Conservation (phyloP, 2,113 vertebrate genomes). For the Naja naja region DNA sequence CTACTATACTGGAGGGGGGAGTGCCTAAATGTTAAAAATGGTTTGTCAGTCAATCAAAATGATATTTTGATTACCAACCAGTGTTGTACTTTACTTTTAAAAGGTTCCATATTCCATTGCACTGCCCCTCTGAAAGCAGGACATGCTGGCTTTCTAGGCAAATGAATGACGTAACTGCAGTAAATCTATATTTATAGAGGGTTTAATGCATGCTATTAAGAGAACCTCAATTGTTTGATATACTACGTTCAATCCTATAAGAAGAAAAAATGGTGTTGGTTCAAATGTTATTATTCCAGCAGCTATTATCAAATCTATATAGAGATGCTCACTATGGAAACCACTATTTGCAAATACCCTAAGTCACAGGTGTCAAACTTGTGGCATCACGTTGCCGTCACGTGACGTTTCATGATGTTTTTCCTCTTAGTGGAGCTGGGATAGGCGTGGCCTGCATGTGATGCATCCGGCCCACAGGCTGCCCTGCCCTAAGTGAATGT, state of each 20-base stretch:
- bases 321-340: background rate
- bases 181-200: background rate
- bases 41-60: background rate
- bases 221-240: background rate
- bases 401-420: too few relatives aligned
- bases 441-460: too few relatives aligned
- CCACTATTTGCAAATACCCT: background rate
- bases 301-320: background rate
- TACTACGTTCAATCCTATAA: background rate
- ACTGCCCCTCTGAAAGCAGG: background rate
- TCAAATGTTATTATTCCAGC: background rate
- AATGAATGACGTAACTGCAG: background rate
- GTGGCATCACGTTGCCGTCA: too few relatives aligned
- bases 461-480: too few relatives aligned
- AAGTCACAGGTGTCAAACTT: background rate
- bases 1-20: background rate
- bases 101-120: background rate
- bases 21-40: background rate
- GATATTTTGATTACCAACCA: too few relatives aligned
- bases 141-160: background rate
- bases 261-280: background rate
- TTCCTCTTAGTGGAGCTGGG: too few relatives aligned
- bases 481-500: background rate
- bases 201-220: background rate
- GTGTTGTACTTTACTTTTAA: background rate